Conservation (phyloP, 2,888 invertebrate species). For the Isoperla grammatica region DNA sequence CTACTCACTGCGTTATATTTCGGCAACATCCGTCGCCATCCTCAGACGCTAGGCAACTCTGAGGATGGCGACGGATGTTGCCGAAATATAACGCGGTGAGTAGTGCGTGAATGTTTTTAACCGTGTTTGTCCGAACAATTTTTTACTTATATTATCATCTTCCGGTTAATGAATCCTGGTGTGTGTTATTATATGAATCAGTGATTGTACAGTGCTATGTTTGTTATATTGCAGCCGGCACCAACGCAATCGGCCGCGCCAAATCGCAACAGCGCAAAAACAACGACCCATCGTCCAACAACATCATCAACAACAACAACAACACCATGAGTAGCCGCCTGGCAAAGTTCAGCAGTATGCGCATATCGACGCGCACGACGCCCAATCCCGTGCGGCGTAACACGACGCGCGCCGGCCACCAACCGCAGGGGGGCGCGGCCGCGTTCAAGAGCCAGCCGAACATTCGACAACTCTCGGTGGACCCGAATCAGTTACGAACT, state of each 20-base stretch:
- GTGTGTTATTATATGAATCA: no score
- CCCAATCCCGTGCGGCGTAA: slow-evolving; percentile 52
- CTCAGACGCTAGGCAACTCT: no score
- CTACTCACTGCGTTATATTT: no score
- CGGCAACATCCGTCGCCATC: no score
- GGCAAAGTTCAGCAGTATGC: slow-evolving; percentile 51
- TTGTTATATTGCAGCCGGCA: slow-evolving; percentile 2
- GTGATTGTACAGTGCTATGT: no score
- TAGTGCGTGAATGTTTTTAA: no score
- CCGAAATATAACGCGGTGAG: no score
- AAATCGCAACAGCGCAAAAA: slow-evolving; percentile 13
- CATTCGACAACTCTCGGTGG: slow-evolving; percentile 30
- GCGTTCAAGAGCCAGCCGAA: slow-evolving; percentile 15
- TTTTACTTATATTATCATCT: no score
- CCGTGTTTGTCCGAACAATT: no score
- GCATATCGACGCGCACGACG: slow-evolving; percentile 49
- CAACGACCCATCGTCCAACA: not conserved
- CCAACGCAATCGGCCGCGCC: slow-evolving; percentile 7
- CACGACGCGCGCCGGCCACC: slow-evolving; percentile 46
- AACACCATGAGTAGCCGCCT: slow-evolving; percentile 1
- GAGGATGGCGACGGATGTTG: no score
- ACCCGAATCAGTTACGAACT: slow-evolving; percentile 23
- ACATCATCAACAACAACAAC: slow-evolving; percentile 7
- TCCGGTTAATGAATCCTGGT: no score
- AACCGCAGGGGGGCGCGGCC: slow-evolving; percentile 5